Evolutionary conservation across 1,140 invertebrate genomes (phyloP).

Genomic region (Aphis craccivora): DNA sequence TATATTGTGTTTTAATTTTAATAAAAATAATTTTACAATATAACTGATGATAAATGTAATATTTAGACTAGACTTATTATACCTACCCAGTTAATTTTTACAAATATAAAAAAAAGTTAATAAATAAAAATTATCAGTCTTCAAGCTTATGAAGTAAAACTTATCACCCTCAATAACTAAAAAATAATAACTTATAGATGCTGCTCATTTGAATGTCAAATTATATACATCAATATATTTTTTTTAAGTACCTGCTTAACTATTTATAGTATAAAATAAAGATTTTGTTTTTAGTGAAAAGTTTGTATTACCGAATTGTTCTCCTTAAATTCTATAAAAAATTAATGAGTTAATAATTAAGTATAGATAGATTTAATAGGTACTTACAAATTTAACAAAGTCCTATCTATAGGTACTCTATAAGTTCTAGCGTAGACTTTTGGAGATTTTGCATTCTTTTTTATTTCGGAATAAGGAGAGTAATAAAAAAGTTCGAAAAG

Average conservation of each 20-base stretch:
- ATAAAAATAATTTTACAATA: not conserved
- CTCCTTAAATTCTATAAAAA: not conserved
- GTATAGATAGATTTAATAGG: not conserved
- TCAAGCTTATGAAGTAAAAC: not conserved
- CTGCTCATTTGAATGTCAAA: not conserved
- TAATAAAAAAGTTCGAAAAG: not conserved
- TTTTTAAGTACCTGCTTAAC: not conserved
- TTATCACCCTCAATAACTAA: not conserved
- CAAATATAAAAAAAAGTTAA: not conserved
- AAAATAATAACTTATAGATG: not conserved
- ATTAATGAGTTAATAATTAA: not conserved
- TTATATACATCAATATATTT: not conserved
- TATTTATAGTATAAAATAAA: not conserved
- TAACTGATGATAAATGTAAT: not conserved
- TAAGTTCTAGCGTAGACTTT: not conserved
- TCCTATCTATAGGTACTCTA: too few relatives aligned
- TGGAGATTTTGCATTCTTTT: not conserved
- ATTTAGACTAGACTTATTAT: not conserved
- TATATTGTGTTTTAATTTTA: not conserved
- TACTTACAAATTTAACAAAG: not conserved
- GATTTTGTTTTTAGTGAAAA: not conserved
- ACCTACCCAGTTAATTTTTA: not conserved
- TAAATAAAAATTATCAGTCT: not conserved
- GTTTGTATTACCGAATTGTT: not conserved
- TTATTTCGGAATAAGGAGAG: not conserved